Evolutionary conservation across 2,888 invertebrate species (phyloP).

Genomic region (Synergus itoensis): DNA sequence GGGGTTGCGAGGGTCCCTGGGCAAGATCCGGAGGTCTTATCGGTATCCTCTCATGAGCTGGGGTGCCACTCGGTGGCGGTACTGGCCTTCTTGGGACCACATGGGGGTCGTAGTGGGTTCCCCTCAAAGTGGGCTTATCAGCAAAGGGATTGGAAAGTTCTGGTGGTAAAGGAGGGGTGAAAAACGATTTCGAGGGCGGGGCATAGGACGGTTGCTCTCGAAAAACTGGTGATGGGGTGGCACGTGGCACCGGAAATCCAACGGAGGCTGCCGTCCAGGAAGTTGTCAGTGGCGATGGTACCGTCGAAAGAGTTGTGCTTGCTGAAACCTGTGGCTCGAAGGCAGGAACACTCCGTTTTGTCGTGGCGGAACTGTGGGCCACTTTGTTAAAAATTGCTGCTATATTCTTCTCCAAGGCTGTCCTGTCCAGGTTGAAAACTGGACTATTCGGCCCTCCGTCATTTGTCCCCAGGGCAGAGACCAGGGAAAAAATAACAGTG

Average conservation of each 20-base stretch:
- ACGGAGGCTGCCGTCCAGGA: constrained; percentile 69
- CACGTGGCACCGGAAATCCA: constrained; percentile 61
- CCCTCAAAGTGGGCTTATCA: constrained; percentile 92
- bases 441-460: constrained; percentile 74
- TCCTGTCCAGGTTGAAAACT: constrained; percentile 79
- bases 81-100: constrained; percentile 82
- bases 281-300: constrained; percentile 82
- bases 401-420: constrained; percentile 83
- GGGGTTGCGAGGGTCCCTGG: constrained; percentile 67
- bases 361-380: constrained; percentile 84
- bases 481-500: background rate
- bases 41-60: constrained; percentile 91
- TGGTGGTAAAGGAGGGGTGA: constrained; percentile 91
- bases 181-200: constrained; percentile 87
- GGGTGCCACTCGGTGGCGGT: constrained; percentile 90
- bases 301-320: constrained; percentile 81
- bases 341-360: constrained; percentile 84
- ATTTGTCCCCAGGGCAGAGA: constrained; percentile 58
- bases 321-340: constrained; percentile 79
- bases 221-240: constrained; percentile 70
- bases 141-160: constrained; percentile 92
- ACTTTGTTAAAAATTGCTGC: constrained; percentile 86
- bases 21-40: constrained; percentile 84
- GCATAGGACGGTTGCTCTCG: constrained; percentile 90
- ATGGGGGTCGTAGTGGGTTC: constrained; percentile 82